Conservation (phyloP, 2,113 vertebrate species). For the Pardalotus punctatus region DNA sequence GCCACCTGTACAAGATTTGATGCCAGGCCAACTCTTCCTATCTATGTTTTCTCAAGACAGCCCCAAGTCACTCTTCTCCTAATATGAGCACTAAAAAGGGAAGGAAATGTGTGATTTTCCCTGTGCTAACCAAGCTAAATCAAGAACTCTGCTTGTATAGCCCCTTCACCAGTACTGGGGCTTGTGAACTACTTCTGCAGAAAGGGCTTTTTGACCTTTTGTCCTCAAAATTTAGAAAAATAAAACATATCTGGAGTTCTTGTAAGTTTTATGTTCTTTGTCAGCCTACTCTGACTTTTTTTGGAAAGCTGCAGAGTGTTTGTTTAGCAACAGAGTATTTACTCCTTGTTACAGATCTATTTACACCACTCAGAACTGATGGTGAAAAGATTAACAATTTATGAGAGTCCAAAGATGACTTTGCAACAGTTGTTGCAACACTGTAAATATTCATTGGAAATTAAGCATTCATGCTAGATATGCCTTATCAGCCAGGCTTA, state of each 20-base stretch:
- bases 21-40: neutral
- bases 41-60: neutral
- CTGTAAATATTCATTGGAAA: neutral
- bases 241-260: neutral
- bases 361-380: neutral
- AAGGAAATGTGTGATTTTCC: neutral
- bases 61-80: neutral
- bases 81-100: neutral
- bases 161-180: neutral
- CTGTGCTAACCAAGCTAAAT: neutral
- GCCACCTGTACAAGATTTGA: neutral
- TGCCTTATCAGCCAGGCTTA: neutral
- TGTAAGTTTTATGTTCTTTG: neutral
- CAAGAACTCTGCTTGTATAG: neutral
- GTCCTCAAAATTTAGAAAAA: neutral
- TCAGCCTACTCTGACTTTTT: neutral
- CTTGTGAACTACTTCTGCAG: neutral
- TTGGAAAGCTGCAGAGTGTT: neutral
- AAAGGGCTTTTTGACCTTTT: neutral
- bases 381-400: neutral
- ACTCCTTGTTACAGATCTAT: neutral
- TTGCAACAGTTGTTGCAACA: neutral
- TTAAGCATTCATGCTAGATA: neutral
- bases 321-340: constrained; percentile 17
- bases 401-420: constrained; percentile 3